Conservation (phyloP, 2,113 vertebrate species). For the Amazona guildingii region DNA sequence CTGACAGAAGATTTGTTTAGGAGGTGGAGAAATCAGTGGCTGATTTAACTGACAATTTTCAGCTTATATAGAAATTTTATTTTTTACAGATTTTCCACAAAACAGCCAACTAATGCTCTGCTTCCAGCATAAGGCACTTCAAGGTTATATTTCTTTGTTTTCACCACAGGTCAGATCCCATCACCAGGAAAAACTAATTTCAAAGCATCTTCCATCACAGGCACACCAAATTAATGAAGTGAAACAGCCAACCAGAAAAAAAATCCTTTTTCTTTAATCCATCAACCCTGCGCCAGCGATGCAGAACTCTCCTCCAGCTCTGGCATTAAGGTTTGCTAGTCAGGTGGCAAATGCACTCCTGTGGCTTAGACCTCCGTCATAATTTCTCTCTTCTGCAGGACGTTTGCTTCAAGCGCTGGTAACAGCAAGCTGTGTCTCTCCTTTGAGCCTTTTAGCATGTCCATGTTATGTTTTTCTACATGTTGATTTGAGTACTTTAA, state of each 20-base stretch:
- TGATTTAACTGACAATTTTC: conserved; percentile 22
- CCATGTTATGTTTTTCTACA: background rate
- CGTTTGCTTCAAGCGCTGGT: background rate
- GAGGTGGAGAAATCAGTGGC: conserved; percentile 2
- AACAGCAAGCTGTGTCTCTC: background rate
- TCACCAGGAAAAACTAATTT: conserved; percentile 50
- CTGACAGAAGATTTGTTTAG: background rate
- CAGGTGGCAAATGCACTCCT: background rate
- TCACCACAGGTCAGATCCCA: conserved; percentile 40
- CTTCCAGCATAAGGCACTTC: background rate
- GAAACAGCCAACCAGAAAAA: background rate
- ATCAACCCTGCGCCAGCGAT: background rate
- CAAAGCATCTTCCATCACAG: conserved; percentile 44
- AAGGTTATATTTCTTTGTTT: conserved; percentile 23
- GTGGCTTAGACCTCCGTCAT: background rate
- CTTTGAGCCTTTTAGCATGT: background rate
- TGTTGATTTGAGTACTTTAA: conserved; percentile 43
- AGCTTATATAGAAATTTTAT: conserved; percentile 9
- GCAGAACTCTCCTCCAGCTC: background rate
- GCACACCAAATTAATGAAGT: background rate
- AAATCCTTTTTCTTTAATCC: background rate
- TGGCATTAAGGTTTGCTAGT: background rate
- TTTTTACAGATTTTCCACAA: conserved; percentile 37
- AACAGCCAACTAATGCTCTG: background rate
- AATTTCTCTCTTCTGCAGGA: conserved; percentile 27